Evolutionary conservation across 2,797 vertebrate species (phyloP), one percentile per base, ranked within the genome.

Genomic region (Pampus argenteus): DNA sequence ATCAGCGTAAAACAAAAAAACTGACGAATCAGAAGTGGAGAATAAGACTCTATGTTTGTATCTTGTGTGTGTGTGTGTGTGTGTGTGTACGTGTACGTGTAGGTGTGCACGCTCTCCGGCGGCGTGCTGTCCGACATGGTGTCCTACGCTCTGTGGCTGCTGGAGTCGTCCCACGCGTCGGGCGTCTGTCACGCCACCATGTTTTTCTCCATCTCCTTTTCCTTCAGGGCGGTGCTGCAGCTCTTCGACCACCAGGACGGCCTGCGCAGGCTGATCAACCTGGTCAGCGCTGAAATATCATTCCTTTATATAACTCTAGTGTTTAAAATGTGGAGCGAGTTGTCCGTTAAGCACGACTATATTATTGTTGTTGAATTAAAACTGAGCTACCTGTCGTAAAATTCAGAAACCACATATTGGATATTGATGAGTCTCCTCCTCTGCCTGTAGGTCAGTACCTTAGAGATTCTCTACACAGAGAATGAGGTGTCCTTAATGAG

Each of bases 161-260:
- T 99, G 95, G 98, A 99, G 83, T 99, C 97, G 72, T 98, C 98
- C 15, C 98, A 99, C 0, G 95, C 97, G 4, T 98, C 98, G 0
- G 98, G 97, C 49, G 96, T 97, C 88, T 98, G 97, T 90, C 97
- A 99, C 34, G 97, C 98, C 86, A 99, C 97, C 88, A 98, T 99
- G 97, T 99, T 99, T 87, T 99, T 99, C 92, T 98, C 97, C 82
- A 97, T 98, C 80, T 97, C 96, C 51, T 99, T 99, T 91, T 96
- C 96, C 10, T 98, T 98, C 87, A 93, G 97, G 36, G 96, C 95
- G 0, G 95, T 99, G 45, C 92, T 99, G 78, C 96, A 97, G 83
- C 96, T 98, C 26, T 99, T 99, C 38, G 97, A 99, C 89, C 93
- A 90, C 17, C 97, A 97, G 9, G 97, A 98, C 31, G 98, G 98